Conservation (phyloP, 2,888 invertebrate species). For the Ennomos erosarius region DNA sequence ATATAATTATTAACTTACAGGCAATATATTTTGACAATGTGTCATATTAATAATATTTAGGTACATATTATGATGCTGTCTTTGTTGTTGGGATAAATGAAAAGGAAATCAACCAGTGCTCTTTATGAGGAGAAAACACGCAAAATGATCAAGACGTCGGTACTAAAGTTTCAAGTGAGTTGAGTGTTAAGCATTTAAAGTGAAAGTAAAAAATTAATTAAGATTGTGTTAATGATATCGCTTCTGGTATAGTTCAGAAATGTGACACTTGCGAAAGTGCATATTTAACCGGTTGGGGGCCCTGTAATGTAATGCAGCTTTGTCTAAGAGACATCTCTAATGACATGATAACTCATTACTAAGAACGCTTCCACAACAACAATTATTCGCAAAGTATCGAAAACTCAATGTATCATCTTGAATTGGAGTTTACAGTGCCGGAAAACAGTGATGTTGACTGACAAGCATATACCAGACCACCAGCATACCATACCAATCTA, state of each 20-base stretch:
- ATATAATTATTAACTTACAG: background rate
- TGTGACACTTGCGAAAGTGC: too few species aligned
- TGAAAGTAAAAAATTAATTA: slow-evolving; percentile 8
- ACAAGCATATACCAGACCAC: too few species aligned
- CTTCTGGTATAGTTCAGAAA: too few species aligned
- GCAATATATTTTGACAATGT: slow-evolving; percentile 6
- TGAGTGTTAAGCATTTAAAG: slow-evolving; percentile 1
- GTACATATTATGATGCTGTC: slow-evolving; percentile 9
- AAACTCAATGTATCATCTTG: too few species aligned
- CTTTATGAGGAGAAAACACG: slow-evolving; percentile 25
- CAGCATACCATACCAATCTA: background rate
- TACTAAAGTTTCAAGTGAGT: slow-evolving; percentile 6
- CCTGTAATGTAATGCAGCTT: too few species aligned
- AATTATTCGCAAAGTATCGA: too few species aligned
- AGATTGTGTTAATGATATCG: background rate
- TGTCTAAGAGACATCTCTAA: too few species aligned
- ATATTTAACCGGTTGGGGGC: too few species aligned
- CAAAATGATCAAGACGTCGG: slow-evolving; percentile 1
- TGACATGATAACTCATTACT: too few species aligned
- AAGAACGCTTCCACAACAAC: too few species aligned
- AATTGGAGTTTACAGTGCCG: too few species aligned
- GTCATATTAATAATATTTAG: slow-evolving; percentile 12
- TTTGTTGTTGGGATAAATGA: slow-evolving; percentile 12
- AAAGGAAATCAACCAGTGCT: slow-evolving; percentile 16
- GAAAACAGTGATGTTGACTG: too few species aligned